These are phyloP conservation scores for Mionectes olivaceus DNA, from an alignment of 2,797 vertebrate genomes.

Conservation along the genomic window DNA sequence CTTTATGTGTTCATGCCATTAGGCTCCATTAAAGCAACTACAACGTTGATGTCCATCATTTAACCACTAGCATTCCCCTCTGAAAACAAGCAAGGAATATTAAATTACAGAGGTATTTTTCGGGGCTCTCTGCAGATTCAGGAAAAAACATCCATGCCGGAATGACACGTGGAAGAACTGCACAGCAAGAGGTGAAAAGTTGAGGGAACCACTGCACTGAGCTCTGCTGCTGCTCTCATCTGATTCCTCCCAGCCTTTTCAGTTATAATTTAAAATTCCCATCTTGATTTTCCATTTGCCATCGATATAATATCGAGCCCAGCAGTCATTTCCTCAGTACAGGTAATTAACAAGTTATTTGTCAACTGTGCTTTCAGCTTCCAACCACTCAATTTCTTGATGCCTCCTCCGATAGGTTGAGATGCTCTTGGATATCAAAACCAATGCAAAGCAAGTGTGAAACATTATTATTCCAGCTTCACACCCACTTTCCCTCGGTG, in stretches of 20 bases:
- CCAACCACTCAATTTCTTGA: neutral
- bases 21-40: neutral
- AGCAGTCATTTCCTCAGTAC: neutral
- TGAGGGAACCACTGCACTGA: neutral
- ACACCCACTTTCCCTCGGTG: constrained; percentile 52
- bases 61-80: neutral
- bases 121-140: neutral
- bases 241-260: neutral
- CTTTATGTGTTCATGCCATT: neutral
- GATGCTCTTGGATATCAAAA: neutral
- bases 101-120: accelerated
- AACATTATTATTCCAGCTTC: constrained; percentile 67
- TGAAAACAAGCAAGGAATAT: neutral
- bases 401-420: neutral
- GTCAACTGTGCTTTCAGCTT: neutral
- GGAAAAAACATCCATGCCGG: neutral
- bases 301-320: accelerated
- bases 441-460: constrained; percentile 38
- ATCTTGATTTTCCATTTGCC: neutral
- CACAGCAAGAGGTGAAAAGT: accelerated
- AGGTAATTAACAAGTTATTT: neutral
- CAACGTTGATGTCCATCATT: neutral
- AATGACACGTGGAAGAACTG: accelerated
- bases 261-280: neutral
- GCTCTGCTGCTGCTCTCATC: neutral